phyloP scores from a whole-genome alignment of 35 echinoderm and acorn worm genomes.

The Hemicentrotus pulcherrimus region DNA sequence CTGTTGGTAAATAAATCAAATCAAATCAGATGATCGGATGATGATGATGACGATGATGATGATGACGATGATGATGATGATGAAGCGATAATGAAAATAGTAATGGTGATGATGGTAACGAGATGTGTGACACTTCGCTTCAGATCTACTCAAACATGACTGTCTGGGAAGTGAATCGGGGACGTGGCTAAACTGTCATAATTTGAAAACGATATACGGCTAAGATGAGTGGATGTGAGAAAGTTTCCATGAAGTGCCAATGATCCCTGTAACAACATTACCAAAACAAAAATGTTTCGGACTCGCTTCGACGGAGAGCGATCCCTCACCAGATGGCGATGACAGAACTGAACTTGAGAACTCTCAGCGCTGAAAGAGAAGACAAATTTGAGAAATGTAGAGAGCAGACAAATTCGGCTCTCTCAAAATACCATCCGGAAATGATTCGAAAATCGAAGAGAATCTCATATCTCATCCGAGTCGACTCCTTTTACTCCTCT shows the following conservation, averaged over 20 bases:
- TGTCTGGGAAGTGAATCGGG: too few relatives aligned
- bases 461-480: background rate
- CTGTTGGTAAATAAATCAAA: too few relatives aligned
- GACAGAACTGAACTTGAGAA: background rate
- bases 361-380: background rate
- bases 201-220: too few relatives aligned
- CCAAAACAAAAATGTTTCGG: conserved; percentile 4
- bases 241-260: background rate
- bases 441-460: background rate
- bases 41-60: too few relatives aligned
- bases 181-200: too few relatives aligned
- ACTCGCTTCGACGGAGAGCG: background rate
- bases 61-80: too few relatives aligned
- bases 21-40: too few relatives aligned
- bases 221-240: background rate
- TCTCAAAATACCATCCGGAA: conserved; percentile 14
- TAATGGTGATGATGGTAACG: too few relatives aligned
- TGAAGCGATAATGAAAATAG: too few relatives aligned
- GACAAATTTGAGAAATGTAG: background rate
- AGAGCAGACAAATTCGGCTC: background rate
- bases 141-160: too few relatives aligned
- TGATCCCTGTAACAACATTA: background rate
- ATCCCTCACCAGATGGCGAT: background rate
- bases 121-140: too few relatives aligned
- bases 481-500: background rate